A percentile compares a stretch with the other conserved stretches of the same genome.
Conservation (phyloP, 2,797 vertebrate genomes). For the Mormyrops boulengeri region DNA sequence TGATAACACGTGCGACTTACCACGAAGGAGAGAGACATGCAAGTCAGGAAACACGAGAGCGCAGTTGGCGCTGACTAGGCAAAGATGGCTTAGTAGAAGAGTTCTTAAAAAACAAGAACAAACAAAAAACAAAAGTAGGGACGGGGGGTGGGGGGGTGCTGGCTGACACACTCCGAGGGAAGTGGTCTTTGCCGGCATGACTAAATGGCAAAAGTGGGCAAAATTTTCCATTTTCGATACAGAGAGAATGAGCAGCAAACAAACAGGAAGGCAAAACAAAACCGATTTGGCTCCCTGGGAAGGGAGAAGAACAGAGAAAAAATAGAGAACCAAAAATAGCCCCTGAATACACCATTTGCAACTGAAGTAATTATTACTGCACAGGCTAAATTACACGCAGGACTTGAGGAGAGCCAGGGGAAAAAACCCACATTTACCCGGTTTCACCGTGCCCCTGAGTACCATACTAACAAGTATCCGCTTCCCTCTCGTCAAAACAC, state of each 20-base stretch:
- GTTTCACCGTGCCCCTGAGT: constrained; percentile 48
- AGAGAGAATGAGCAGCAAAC: neutral
- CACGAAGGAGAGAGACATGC: neutral
- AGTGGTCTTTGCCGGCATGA: neutral
- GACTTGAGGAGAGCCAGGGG: constrained; percentile 16
- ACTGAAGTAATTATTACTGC: constrained; percentile 57
- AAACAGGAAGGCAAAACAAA: neutral
- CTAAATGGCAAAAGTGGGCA: neutral
- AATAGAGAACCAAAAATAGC: constrained; percentile 63
- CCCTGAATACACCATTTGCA: constrained; percentile 52
- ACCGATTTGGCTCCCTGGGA: constrained; percentile 52
- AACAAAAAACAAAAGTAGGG: neutral
- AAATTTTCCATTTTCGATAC: neutral
- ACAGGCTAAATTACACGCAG: constrained; percentile 44
- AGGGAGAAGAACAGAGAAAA: constrained; percentile 62
- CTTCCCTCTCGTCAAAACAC: neutral
- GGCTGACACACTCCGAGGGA: neutral
- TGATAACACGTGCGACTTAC: neutral
- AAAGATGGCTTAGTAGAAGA: neutral
- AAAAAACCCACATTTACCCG: constrained; percentile 46
- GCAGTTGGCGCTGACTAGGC: neutral
- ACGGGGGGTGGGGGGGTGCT: neutral
- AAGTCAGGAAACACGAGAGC: neutral
- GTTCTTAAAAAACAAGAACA: neutral
- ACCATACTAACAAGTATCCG: constrained; percentile 48